Evolutionary conservation across 2,113 vertebrate genomes (phyloP).

Genomic region (Sula dactylatra): DNA sequence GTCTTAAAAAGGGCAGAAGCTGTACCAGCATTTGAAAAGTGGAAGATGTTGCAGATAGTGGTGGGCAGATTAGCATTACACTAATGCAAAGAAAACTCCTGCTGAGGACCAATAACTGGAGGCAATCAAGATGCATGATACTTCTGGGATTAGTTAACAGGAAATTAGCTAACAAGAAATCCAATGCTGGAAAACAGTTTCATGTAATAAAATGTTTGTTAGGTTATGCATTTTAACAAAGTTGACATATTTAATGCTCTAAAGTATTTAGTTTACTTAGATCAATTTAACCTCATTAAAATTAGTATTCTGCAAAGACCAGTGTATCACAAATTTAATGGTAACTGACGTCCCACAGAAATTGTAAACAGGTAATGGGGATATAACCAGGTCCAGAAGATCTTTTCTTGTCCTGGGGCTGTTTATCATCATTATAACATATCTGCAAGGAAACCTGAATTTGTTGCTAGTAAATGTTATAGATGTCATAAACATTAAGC

Average conservation of each 20-base stretch:
- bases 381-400: background rate
- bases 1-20: background rate
- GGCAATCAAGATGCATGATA: background rate
- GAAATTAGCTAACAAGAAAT: background rate
- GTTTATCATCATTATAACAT: background rate
- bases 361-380: background rate
- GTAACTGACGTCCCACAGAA: background rate
- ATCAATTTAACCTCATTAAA: conserved; percentile 20
- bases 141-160: background rate
- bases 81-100: background rate
- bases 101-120: background rate
- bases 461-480: background rate
- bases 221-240: background rate
- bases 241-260: background rate
- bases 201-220: background rate
- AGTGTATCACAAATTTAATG: background rate
- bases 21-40: background rate
- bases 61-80: background rate
- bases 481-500: background rate
- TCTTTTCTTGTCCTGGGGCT: background rate
- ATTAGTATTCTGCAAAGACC: background rate
- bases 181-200: background rate
- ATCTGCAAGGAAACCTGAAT: background rate
- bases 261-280: background rate
- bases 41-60: background rate